These are phyloP conservation scores for Littorina saxatilis DNA, from an alignment of 1,140 invertebrate species.

Conservation along the genomic window DNA sequence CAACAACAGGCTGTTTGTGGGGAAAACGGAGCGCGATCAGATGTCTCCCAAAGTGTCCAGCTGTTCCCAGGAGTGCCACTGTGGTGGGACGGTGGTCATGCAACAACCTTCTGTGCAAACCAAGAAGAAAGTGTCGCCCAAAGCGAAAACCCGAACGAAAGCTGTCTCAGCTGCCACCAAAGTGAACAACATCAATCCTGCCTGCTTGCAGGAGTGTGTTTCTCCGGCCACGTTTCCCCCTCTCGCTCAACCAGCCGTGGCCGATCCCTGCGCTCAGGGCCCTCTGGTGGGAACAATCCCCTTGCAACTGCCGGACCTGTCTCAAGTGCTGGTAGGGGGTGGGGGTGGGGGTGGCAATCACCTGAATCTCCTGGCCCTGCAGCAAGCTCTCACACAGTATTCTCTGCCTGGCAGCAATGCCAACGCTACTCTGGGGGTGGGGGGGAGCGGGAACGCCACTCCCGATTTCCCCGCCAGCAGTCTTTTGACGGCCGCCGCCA, in stretches of 20 bases:
- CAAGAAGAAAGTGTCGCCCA: constrained; percentile 31
- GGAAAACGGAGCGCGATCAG: background rate
- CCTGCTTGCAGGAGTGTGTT: constrained; percentile 17
- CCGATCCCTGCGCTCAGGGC: background rate
- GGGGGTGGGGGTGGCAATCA: background rate
- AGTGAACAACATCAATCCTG: background rate
- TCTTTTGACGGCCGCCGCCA: constrained; percentile 65
- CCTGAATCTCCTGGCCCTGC: constrained; percentile 26
- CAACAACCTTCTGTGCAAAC: background rate
- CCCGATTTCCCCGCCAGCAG: constrained; percentile 67
- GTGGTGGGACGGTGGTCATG: background rate
- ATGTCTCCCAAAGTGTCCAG: background rate
- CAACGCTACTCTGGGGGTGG: background rate
- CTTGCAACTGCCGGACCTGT: constrained; percentile 19
- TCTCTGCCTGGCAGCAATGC: background rate
- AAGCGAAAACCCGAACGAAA: constrained; percentile 19
- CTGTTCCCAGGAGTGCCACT: background rate
- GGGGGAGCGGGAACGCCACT: background rate
- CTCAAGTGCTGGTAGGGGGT: background rate
- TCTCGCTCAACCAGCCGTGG: background rate
- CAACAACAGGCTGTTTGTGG: constrained; percentile 10
- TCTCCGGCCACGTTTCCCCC: background rate
- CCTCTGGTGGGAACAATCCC: background rate
- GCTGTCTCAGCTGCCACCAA: background rate
- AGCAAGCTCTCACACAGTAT: constrained; percentile 62